phyloP scores from a whole-genome alignment of 2,113 vertebrate genomes.

The Pyxicephalus adspersus region DNA sequence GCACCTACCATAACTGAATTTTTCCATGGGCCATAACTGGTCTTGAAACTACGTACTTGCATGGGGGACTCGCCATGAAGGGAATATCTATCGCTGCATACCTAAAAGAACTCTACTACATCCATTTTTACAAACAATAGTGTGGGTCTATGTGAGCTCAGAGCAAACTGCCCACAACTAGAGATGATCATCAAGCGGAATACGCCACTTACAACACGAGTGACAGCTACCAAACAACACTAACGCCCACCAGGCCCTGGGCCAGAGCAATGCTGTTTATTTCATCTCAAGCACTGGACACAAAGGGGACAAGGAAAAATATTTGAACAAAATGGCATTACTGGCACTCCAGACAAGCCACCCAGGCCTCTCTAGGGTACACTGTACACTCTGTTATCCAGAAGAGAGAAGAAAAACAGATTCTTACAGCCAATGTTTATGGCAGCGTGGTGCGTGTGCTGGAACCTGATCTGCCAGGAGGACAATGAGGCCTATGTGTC shows the following conservation, averaged over 20 bases:
- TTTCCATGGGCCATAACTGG: no score
- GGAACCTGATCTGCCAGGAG: conserved; percentile 1
- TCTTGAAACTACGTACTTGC: no score
- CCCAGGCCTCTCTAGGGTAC: not conserved
- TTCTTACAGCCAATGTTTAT: conserved; percentile 9
- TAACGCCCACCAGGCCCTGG: no score
- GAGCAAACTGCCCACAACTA: not conserved
- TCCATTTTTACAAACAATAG: not conserved
- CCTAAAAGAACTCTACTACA: not conserved
- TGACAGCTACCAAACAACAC: not conserved
- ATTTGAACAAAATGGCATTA: not conserved
- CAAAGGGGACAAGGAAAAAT: not conserved
- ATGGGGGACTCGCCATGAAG: no score
- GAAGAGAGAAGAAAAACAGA: not conserved
- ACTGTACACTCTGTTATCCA: conserved; percentile 8
- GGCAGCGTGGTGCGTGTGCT: not conserved
- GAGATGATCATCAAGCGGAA: not conserved
- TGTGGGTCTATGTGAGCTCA: not conserved
- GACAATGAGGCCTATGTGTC: conserved; percentile 22
- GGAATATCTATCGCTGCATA: not conserved
- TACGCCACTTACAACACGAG: not conserved
- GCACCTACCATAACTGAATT: no score
- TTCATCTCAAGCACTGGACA: not conserved
- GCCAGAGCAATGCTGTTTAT: not conserved
- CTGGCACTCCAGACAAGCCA: not conserved